Percentiles rank a stretch among this genome's conserved stretches.
These are phyloP conservation scores for Piliocolobus tephrosceles DNA, from an alignment of 2,113 vertebrate species.

Conservation along the genomic window DNA sequence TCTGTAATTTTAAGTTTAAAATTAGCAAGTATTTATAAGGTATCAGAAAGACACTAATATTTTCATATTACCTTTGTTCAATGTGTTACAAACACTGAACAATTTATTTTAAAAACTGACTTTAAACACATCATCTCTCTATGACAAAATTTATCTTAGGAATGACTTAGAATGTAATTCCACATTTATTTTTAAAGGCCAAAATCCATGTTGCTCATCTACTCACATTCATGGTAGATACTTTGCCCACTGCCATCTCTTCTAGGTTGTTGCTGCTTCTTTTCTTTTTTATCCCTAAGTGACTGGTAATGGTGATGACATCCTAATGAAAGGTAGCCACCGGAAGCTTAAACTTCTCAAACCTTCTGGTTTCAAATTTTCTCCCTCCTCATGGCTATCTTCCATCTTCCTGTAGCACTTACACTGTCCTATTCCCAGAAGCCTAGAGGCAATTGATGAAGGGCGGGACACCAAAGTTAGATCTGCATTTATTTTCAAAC, in stretches of 20 bases:
- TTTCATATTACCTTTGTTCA: slow-evolving; percentile 8
- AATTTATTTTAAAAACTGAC: neutral
- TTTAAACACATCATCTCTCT: neutral
- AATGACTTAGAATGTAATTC: slow-evolving; percentile 29
- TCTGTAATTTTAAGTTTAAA: neutral
- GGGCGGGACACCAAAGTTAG: neutral
- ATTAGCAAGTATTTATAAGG: neutral
- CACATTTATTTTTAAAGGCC: neutral
- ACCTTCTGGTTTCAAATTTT: slow-evolving; percentile 9
- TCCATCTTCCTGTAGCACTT: neutral
- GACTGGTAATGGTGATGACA: neutral
- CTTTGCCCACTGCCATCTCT: neutral
- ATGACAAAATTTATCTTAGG: neutral
- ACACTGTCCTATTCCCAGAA: neutral
- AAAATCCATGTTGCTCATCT: neutral
- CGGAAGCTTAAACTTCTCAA: neutral
- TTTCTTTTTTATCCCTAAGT: neutral
- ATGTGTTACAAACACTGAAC: neutral
- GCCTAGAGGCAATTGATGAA: neutral
- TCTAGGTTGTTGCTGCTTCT: neutral
- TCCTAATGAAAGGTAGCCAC: neutral
- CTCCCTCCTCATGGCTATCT: neutral
- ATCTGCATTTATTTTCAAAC: slow-evolving; percentile 7
- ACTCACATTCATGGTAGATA: neutral
- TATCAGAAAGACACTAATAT: neutral